Base-by-base conservation (phyloP, 2,888 invertebrate species). In the Heliconius erato region DNA sequence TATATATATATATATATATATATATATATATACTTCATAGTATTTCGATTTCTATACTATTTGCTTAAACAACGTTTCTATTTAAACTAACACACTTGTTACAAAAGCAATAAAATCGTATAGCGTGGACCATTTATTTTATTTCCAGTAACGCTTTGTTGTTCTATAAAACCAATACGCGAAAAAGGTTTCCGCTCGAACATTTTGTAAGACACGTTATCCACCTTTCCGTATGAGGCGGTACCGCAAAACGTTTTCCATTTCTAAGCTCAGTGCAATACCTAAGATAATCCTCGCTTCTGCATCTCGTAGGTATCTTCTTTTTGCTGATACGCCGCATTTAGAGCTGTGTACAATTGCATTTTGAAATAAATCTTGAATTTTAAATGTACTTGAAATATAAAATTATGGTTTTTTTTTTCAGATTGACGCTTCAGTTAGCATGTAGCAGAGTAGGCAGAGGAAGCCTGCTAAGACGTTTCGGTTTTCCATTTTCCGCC, bases 231-330 rank as follows among this genome's bases (percentile, higher is more conserved):
- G 87, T 86, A 83, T 76, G 76, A 76, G 54, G 40, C 83, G 77
- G 87, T 88, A 88, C 85, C 87, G 86, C 85, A 86, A 85, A 89
- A 88, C 89, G 85, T 91, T 92, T 91, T 91, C 78, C 78, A 91
- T 89, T 90, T 89, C 88, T 87, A 87, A 84, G 87, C 87, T 82
- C 86, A 86, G 85, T 88, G 89, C 90, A 91, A 91, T 91, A 90
- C 88, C 88, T 84, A 85, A 88, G 90, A 92, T 92, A 91, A 93
- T 92, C 92, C 90, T 87, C 88, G 88, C 88, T 91, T 89, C 89
- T 91, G 86, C 89, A 89, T 91, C 89, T 90, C 86, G 88, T 89
- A 83, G 79, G 86, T 79, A 82, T 83, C 82, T 84, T 81, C 65
- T 84, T 86, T 85, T 71, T 83, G 80, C 83, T 83, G 79, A 83